A percentile compares a stretch with the other conserved stretches of the same genome.
These are phyloP conservation scores for Epistrophe grossulariae DNA, from an alignment of 2,888 invertebrate genomes.

Conservation along the genomic window DNA sequence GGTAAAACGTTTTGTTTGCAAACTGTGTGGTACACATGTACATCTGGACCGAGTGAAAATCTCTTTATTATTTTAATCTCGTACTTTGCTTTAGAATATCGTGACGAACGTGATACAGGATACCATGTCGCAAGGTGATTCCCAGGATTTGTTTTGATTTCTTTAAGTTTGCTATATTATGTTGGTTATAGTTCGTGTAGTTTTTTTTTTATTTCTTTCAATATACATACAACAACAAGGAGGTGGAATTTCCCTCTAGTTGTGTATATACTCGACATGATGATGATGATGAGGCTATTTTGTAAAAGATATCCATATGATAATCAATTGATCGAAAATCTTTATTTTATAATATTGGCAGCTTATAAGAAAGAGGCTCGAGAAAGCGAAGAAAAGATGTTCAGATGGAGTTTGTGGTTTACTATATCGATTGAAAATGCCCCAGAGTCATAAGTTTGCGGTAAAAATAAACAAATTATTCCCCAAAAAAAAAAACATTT, in stretches of 20 bases:
- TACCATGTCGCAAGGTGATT: conserved; percentile 76
- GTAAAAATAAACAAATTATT: conserved; percentile 26
- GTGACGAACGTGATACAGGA: conserved; percentile 76
- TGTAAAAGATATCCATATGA: conserved; percentile 57
- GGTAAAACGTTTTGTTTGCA: conserved; percentile 63
- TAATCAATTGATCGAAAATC: conserved; percentile 70
- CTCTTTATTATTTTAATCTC: conserved; percentile 74
- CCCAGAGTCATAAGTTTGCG: conserved; percentile 53
- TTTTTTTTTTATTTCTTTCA: conserved; percentile 11
- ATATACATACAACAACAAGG: background rate
- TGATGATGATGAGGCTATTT: conserved; percentile 28
- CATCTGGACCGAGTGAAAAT: conserved; percentile 72
- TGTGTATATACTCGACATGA: background rate
- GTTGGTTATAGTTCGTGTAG: conserved; percentile 30
- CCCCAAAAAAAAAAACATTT: background rate
- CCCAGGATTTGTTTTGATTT: conserved; percentile 74
- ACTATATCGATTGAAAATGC: conserved; percentile 45
- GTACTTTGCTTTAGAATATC: conserved; percentile 66
- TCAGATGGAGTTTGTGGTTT: conserved; percentile 39
- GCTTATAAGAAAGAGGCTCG: conserved; percentile 17
- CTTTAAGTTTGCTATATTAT: conserved; percentile 28
- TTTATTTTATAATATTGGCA: conserved; percentile 49
- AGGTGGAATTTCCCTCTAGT: conserved; percentile 16
- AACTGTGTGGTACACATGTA: conserved; percentile 72
- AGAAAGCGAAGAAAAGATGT: conserved; percentile 14